Evolutionary conservation across 1,140 invertebrate species (phyloP), one percentile per base, ranked within the genome.

Genomic region (Hycleus phaleratus): DNA sequence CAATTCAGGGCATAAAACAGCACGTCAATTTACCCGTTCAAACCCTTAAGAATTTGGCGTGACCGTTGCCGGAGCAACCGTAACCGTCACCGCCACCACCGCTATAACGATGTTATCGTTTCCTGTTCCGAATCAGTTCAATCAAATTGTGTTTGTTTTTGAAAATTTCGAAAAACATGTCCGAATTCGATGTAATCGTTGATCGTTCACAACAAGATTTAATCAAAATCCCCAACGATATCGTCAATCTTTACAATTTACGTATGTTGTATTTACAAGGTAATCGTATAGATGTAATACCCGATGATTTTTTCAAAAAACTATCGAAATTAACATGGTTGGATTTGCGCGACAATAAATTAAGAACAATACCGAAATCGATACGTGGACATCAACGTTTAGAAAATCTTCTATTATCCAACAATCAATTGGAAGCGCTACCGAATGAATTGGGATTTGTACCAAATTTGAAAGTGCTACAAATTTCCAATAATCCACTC

Each of bases 231-330:
- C 70, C 69, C 0, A 26, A 61, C 26, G 56, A 62, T 43, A 55
- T 72, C 1, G 44, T 71, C 3, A 51, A 66, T 10, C 66, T 69
- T 67, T 50, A 11, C 25, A 66, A 70, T 47, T 57, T 73, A 46
- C 68, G 70, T 51, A 74, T 74, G 72, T 53, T 75, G 4, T 76
- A 74, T 59, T 60, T 76, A 38, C 72, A 74, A 59, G 54, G 62
- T 9, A 76, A 76, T 52, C 50, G 60, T 9, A 55, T 76, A 10
- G 62, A 60, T 26, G 53, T 49, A 8, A 52, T 75, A 12, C 71
- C 72, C 1, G 64, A 70, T 7, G 54, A 71, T 60, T 66, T 76
- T 6, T 76, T 76, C 44, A 54, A 61, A 8, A 64, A 62, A 55
- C 58, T 76, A 46, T 64, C 62, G 5, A 64, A 68, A 46, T 60